Conservation (phyloP, 2,888 invertebrate species). For the Callimorpha dominula region DNA sequence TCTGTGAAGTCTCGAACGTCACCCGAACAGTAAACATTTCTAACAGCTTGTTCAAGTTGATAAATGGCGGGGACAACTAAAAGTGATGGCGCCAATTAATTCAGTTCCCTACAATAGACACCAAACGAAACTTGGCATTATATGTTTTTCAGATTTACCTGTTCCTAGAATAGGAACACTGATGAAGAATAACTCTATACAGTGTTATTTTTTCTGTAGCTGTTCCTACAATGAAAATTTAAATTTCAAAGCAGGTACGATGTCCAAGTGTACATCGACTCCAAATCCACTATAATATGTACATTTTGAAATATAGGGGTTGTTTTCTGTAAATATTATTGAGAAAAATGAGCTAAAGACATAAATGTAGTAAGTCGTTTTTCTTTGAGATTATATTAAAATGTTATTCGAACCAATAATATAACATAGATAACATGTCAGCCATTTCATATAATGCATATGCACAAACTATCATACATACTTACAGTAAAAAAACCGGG, state of each 20-base stretch:
- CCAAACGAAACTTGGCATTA: slow-evolving; percentile 61
- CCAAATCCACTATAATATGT: no score
- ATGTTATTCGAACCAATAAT: slow-evolving; percentile 27
- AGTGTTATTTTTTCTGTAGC: not conserved
- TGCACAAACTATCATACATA: no score
- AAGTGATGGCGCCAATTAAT: slow-evolving; percentile 71
- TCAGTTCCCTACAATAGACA: slow-evolving; percentile 64
- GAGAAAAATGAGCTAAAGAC: no score
- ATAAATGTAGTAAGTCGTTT: not conserved
- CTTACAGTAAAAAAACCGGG: slow-evolving; percentile 29
- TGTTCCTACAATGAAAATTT: not conserved
- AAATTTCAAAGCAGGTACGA: not conserved
- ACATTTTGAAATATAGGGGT: no score
- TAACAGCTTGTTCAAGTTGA: slow-evolving; percentile 67
- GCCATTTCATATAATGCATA: slow-evolving; percentile 25
- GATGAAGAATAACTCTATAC: not conserved
- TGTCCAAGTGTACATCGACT: no score
- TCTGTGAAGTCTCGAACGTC: slow-evolving; percentile 50
- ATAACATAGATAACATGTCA: slow-evolving; percentile 19
- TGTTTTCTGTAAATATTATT: no score
- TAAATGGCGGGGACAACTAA: slow-evolving; percentile 66
- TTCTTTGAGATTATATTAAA: slow-evolving; percentile 13
- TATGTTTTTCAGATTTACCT: slow-evolving; percentile 49
- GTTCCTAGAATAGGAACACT: slow-evolving; percentile 22
- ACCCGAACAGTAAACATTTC: slow-evolving; percentile 59